These are phyloP conservation scores for Lasioglossum leucozonium DNA, from an alignment of 2,888 invertebrate species.

Conservation along the genomic window DNA sequence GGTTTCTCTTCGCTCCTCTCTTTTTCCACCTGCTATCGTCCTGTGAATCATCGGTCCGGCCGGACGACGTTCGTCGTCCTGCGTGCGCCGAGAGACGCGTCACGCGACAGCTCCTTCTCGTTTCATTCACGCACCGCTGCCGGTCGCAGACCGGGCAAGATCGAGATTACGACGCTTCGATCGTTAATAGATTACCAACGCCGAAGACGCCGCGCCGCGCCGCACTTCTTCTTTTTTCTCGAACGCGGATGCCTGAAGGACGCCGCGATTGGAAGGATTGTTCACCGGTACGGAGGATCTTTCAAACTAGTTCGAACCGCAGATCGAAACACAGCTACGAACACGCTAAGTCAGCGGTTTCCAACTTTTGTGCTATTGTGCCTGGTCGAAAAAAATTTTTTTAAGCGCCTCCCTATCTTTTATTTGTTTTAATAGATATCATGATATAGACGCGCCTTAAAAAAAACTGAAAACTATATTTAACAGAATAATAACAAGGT, in stretches of 20 bases:
- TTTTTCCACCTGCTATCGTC: slow-evolving; percentile 58
- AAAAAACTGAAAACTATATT: too few relatives aligned
- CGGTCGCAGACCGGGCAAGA: not conserved
- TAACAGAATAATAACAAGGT: too few relatives aligned
- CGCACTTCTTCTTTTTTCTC: too few relatives aligned
- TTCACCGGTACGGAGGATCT: not conserved
- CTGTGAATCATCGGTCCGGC: slow-evolving; percentile 71
- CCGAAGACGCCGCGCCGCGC: not conserved
- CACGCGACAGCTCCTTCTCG: slow-evolving; percentile 58
- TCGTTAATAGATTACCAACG: slow-evolving; percentile 19
- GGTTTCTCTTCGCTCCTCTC: slow-evolving; percentile 22
- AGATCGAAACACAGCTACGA: too few relatives aligned
- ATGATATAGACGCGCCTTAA: too few relatives aligned
- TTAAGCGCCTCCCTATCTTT: too few relatives aligned
- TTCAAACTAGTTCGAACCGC: too few relatives aligned
- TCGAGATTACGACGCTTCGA: slow-evolving; percentile 15
- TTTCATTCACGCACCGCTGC: slow-evolving; percentile 49
- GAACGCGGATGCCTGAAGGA: not conserved
- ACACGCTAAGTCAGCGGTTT: too few relatives aligned
- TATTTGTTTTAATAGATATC: too few relatives aligned
- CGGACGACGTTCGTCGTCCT: slow-evolving; percentile 63
- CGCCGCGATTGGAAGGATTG: not conserved
- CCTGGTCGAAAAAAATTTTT: too few relatives aligned
- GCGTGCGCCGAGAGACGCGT: slow-evolving; percentile 59
- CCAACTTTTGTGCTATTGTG: too few relatives aligned